phyloP scores from a whole-genome alignment of 2,888 invertebrate genomes.

The Hydrotaea diabolus region DNA sequence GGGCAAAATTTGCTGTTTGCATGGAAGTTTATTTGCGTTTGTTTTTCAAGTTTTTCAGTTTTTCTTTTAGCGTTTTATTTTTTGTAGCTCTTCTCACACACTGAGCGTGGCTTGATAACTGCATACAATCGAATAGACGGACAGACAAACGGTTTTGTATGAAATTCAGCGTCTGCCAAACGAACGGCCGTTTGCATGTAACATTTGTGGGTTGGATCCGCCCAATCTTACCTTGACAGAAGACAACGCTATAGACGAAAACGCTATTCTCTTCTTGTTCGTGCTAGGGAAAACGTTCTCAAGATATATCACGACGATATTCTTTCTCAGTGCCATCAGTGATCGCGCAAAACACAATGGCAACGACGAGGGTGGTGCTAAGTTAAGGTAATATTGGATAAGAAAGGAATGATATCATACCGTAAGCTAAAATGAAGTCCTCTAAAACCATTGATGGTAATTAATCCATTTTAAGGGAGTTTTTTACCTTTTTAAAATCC shows the following conservation, averaged over 20 bases:
- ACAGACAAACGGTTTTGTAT: background rate
- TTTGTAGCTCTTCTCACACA: conserved; percentile 27
- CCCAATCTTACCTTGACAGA: conserved; percentile 14
- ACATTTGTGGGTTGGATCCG: conserved; percentile 28
- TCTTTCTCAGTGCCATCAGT: conserved; percentile 11
- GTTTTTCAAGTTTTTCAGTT: conserved; percentile 38
- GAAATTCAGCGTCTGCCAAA: background rate
- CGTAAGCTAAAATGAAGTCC: no score
- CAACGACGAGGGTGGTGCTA: no score
- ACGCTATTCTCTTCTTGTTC: background rate
- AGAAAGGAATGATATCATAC: no score
- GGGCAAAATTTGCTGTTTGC: conserved; percentile 53
- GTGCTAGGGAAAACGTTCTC: conserved; percentile 14
- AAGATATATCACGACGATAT: background rate
- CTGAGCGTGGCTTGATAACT: conserved; percentile 43
- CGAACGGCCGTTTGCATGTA: background rate
- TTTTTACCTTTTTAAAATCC: no score
- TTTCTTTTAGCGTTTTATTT: no score
- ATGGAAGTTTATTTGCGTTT: background rate
- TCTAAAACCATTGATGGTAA: no score
- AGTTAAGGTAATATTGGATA: no score
- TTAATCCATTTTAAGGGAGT: no score
- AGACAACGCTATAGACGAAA: background rate
- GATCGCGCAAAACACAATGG: background rate
- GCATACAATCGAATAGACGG: background rate